phyloP scores from a whole-genome alignment of 2,888 invertebrate species.

The Agonopterix heracliana region DNA sequence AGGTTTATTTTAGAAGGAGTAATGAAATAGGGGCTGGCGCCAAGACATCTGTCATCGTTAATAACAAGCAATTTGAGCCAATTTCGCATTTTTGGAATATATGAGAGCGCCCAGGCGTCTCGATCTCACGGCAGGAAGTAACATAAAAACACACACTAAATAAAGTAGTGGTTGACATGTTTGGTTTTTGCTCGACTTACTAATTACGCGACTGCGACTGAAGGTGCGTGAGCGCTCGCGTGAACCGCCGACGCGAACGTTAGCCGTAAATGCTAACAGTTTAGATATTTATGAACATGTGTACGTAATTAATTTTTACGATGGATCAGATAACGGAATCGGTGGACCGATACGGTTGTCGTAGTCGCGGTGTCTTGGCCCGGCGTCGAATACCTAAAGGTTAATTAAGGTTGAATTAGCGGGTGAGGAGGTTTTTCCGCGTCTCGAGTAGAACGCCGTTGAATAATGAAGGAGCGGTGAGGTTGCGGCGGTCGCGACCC shows the following conservation, averaged over 20 bases:
- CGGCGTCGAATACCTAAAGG: conserved; percentile 40
- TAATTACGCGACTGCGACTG: conserved; percentile 49
- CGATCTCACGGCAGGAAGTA: conserved; percentile 63
- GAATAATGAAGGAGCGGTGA: conserved; percentile 23
- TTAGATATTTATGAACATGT: conserved; percentile 74
- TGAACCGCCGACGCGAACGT: conserved; percentile 52
- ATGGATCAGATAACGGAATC: conserved; percentile 67
- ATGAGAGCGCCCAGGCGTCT: conserved; percentile 61
- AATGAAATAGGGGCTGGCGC: conserved; percentile 47
- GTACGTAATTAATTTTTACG: conserved; percentile 75
- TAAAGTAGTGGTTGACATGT: conserved; percentile 68
- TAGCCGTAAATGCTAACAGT: conserved; percentile 65
- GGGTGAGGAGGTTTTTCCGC: conserved; percentile 35
- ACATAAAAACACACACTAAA: conserved; percentile 66
- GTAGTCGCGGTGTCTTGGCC: conserved; percentile 43
- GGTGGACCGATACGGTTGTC: conserved; percentile 65
- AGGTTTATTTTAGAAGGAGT: conserved; percentile 22
- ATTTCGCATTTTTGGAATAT: conserved; percentile 72
- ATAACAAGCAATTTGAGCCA: conserved; percentile 74
- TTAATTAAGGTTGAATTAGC: conserved; percentile 56
- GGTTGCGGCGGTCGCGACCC: conserved; percentile 24
- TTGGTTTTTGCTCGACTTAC: conserved; percentile 53
- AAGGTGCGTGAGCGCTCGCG: conserved; percentile 54
- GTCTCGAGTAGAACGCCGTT: conserved; percentile 20
- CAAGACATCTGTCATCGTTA: conserved; percentile 75